Evolutionary conservation across 1,140 invertebrate species (phyloP).

Genomic region (Drosophila pallidifrons): DNA sequence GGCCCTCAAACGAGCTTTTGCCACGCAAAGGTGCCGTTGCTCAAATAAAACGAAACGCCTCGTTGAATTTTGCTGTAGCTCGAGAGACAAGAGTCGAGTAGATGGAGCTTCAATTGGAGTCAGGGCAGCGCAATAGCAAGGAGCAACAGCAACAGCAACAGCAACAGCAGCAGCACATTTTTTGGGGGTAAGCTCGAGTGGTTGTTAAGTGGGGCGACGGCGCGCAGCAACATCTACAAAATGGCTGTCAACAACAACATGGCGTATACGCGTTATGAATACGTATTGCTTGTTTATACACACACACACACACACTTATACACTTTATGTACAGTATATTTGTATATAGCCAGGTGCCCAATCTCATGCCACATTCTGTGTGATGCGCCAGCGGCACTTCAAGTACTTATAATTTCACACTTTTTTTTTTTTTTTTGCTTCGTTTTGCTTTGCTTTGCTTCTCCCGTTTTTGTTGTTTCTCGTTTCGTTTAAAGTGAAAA

Average conservation of each 20-base stretch:
- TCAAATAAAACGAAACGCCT: slow-evolving; percentile 80
- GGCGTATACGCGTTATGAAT: slow-evolving; percentile 82
- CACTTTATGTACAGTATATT: neutral
- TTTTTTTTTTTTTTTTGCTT: slow-evolving; percentile 62
- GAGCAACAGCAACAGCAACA: no score
- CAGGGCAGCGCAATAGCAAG: neutral
- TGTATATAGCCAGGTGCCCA: slow-evolving; percentile 18
- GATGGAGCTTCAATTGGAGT: slow-evolving; percentile 17
- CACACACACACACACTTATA: neutral
- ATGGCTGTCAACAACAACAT: slow-evolving; percentile 82
- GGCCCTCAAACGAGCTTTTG: slow-evolving; percentile 73
- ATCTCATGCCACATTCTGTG: neutral
- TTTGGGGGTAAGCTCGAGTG: slow-evolving; percentile 39
- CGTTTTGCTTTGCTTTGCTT: neutral
- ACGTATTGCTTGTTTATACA: slow-evolving; percentile 77
- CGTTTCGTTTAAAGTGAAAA: slow-evolving; percentile 68
- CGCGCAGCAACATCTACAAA: slow-evolving; percentile 75
- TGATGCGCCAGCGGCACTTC: slow-evolving; percentile 65
- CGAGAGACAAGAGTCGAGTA: slow-evolving; percentile 11
- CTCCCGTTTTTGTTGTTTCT: slow-evolving; percentile 9
- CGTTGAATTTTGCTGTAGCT: slow-evolving; percentile 62
- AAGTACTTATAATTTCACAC: slow-evolving; percentile 82
- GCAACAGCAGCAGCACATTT: slow-evolving; percentile 7
- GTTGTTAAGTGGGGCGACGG: slow-evolving; percentile 60
- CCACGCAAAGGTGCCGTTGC: slow-evolving; percentile 77